Evolutionary conservation across 2,888 invertebrate species (phyloP).

Genomic region (Amorpha juglandis): DNA sequence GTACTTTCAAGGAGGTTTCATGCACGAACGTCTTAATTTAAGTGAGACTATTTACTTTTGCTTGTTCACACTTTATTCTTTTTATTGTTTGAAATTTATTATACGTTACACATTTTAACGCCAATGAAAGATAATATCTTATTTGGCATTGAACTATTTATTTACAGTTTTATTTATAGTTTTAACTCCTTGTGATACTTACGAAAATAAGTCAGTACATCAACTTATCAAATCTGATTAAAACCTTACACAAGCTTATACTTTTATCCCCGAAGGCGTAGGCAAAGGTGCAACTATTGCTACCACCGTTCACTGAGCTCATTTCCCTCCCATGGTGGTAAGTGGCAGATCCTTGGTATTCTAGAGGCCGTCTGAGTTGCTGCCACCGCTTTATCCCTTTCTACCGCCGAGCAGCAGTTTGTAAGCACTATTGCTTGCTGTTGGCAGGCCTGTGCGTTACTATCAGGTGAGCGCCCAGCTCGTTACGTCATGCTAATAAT

Average conservation of each 20-base stretch:
- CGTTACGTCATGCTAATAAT: too few species aligned
- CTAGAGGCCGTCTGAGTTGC: too few species aligned
- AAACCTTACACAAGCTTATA: neutral
- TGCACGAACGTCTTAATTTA: neutral
- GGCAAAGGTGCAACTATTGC: neutral
- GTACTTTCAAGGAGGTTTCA: neutral
- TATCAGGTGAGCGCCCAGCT: too few species aligned
- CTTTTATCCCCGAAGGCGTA: neutral
- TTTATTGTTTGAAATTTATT: neutral
- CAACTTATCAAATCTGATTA: neutral
- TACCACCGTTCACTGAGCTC: too few species aligned
- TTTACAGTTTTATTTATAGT: neutral
- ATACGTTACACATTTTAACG: neutral
- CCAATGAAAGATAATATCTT: too few species aligned
- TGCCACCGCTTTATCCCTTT: too few species aligned
- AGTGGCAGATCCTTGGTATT: too few species aligned
- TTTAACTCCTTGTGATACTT: neutral
- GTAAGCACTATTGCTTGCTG: too few species aligned
- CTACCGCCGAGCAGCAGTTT: too few species aligned
- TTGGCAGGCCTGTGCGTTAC: too few species aligned
- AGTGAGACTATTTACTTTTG: conserved; percentile 5
- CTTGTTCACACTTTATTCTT: neutral
- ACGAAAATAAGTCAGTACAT: neutral
- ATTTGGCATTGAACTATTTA: neutral
- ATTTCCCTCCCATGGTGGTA: too few species aligned